These are phyloP conservation scores for Scomber colias DNA, from an alignment of 2,113 vertebrate species.

Conservation along the genomic window DNA sequence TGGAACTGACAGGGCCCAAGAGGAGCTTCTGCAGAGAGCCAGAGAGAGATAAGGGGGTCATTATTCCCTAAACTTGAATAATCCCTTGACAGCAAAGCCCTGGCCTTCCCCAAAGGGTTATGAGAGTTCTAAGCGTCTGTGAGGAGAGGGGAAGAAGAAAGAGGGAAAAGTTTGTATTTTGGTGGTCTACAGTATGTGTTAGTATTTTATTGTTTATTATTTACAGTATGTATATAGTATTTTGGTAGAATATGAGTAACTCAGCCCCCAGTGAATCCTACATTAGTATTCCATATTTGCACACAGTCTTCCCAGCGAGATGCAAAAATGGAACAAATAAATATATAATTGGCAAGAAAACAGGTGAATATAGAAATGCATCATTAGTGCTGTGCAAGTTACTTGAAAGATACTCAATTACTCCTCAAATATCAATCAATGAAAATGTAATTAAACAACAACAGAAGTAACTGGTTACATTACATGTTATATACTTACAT, in stretches of 20 bases:
- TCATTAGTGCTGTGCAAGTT: background rate
- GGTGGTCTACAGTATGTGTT: conserved; percentile 2
- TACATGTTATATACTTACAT: too few species aligned
- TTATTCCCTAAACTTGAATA: conserved; percentile 78
- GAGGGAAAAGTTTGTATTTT: background rate
- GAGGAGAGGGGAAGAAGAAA: conserved; percentile 3
- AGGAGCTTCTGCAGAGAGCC: conserved; percentile 71
- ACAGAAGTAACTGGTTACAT: background rate
- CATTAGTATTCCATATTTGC: background rate
- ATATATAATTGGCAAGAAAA: background rate
- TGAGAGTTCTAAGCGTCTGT: conserved; percentile 50
- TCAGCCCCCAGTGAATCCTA: background rate
- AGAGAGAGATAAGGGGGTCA: conserved; percentile 74
- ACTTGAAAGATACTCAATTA: background rate
- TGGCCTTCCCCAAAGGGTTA: conserved; percentile 64
- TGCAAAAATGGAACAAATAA: background rate
- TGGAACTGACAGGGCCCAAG: conserved; percentile 71
- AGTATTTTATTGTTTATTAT: conserved; percentile 20
- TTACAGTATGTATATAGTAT: background rate
- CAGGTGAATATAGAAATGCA: background rate
- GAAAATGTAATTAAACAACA: background rate
- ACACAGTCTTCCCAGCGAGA: background rate
- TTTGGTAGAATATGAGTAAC: background rate
- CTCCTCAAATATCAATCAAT: background rate
- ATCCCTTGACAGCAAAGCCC: conserved; percentile 66